phyloP scores from a whole-genome alignment of 1,140 invertebrate species.

The Ceratosolen solmsi region DNA sequence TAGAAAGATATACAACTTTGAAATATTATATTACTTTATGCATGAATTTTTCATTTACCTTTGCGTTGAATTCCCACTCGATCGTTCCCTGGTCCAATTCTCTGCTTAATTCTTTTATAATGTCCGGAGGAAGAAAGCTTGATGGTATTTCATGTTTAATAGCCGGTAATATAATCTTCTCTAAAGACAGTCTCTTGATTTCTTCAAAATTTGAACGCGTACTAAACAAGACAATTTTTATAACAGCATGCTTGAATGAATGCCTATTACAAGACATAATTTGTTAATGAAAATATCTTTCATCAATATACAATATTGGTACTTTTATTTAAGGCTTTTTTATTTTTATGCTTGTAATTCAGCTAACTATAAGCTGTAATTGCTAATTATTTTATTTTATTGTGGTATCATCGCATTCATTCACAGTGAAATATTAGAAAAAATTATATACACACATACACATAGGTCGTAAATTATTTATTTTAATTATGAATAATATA shows the following conservation, averaged over 20 bases:
- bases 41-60: constrained; percentile 69
- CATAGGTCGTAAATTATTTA: no score
- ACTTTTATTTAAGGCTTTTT: not conserved
- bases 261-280: no score
- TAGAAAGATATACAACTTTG: no score
- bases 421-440: no score
- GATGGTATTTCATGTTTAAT: constrained; percentile 51
- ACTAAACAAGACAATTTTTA: not conserved
- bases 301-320: not conserved
- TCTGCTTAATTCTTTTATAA: constrained; percentile 78
- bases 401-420: no score
- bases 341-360: not conserved
- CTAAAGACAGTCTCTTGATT: constrained; percentile 39
- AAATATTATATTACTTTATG: constrained; percentile 32
- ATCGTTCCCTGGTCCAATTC: constrained; percentile 79
- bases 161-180: constrained; percentile 54
- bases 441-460: no score
- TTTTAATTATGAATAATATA: no score
- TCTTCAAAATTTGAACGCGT: not conserved
- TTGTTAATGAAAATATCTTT: no score
- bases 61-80: constrained; percentile 80
- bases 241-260: not conserved
- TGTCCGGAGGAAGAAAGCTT: constrained; percentile 77
- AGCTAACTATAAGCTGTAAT: no score
- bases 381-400: no score